These are phyloP conservation scores for Ecdyonurus torrentis DNA, from an alignment of 2,888 invertebrate species.

Conservation along the genomic window DNA sequence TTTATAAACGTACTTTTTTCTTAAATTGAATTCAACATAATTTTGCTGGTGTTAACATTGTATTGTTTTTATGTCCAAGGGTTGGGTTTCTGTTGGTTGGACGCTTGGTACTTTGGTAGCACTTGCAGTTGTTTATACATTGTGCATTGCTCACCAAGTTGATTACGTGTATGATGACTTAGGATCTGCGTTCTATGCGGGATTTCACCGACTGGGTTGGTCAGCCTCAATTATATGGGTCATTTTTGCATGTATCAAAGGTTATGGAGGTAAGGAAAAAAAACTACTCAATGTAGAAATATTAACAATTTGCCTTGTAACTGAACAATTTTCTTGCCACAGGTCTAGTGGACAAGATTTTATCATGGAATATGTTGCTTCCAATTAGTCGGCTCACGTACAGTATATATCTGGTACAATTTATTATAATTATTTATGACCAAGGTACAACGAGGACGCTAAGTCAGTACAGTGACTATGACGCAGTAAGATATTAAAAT, in stretches of 20 bases:
- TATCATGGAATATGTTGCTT: not conserved
- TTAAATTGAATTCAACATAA: no score
- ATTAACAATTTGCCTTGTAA: no score
- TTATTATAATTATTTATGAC: not conserved
- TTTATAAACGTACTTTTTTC: no score
- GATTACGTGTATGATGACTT: not conserved
- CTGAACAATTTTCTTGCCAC: no score
- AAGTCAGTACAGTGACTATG: not conserved
- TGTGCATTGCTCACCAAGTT: not conserved
- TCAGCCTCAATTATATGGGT: not conserved
- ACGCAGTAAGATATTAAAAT: not conserved
- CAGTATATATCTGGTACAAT: not conserved
- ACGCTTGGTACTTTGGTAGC: not conserved
- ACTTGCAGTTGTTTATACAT: not conserved
- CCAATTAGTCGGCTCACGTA: not conserved
- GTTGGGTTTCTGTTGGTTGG: not conserved
- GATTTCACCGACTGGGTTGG: no score
- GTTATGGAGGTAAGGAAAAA: not conserved
- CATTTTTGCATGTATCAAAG: not conserved
- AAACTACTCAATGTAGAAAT: no score
- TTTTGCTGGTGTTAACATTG: no score
- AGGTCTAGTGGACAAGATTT: not conserved
- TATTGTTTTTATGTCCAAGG: no score
- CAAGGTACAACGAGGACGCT: not conserved
- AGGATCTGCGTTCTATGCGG: not conserved